A percentile compares a stretch with the other conserved stretches of the same genome.
Evolutionary conservation across 2,888 invertebrate genomes (phyloP).

Genomic region (Chromoteleia sp.): DNA sequence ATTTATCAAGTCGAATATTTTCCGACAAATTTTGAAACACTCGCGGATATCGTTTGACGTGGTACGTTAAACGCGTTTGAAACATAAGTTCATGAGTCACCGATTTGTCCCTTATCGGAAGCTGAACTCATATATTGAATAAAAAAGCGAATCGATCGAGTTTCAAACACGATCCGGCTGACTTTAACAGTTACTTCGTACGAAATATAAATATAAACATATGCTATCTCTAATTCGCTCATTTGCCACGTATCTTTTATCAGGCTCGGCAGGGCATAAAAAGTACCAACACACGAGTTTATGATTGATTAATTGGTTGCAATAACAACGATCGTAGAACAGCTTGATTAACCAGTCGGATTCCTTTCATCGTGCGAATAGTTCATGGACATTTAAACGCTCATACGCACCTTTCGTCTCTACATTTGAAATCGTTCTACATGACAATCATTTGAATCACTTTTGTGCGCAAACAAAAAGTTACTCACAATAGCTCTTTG

Average conservation of each 20-base stretch:
- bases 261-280: constrained; percentile 28
- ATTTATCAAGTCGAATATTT: constrained; percentile 8
- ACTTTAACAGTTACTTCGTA: constrained; percentile 11
- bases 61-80: constrained; percentile 11
- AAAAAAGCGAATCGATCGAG: constrained; percentile 5
- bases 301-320: constrained; percentile 67
- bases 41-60: not conserved
- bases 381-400: constrained; percentile 62
- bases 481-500: constrained; percentile 42
- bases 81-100: constrained; percentile 47
- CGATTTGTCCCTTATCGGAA: constrained; percentile 31
- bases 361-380: constrained; percentile 67
- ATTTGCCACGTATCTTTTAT: constrained; percentile 5
- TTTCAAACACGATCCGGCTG: not conserved
- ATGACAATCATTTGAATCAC: constrained; percentile 56
- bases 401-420: constrained; percentile 55
- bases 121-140: constrained; percentile 10
- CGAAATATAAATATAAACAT: constrained; percentile 15
- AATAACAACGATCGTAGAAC: constrained; percentile 51
- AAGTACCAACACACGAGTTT: constrained; percentile 43
- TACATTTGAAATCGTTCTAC: constrained; percentile 32
- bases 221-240: constrained; percentile 11
- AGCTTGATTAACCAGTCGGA: constrained; percentile 64
- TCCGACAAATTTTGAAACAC: constrained; percentile 13
- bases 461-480: constrained; percentile 26